Evolutionary conservation across 2,888 invertebrate genomes (phyloP), one percentile per base, ranked within the genome.

Genomic region (Tenthredo amoena): DNA sequence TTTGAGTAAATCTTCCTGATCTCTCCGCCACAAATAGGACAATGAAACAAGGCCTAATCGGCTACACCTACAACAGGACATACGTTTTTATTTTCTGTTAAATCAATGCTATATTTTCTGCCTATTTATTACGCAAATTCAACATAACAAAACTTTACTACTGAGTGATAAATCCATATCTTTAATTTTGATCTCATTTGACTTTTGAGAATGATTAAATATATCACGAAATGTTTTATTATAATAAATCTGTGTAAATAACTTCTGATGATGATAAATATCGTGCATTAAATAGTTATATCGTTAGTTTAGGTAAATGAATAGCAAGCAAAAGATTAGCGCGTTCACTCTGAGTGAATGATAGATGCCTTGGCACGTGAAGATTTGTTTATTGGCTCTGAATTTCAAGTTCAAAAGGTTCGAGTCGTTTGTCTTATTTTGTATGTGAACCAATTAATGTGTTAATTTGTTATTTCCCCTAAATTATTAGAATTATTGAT

Each of bases 1-100:
- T 93, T 98, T 96, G 86, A 99, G 94, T 87, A 99, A 95, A 94
- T 98, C 98, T 91, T 96, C 96, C 95, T 99, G 99, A 94, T 99
- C 97, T 92, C 98, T 95, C 93, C 98, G 96, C 99, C 99, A 99
- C 89, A 99, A 95, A 94, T 98, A 99, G 58, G 99, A 97, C 90
- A 99, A 94, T 84, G 98, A 96, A 89, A 97, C 96, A 91, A 99
- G 95, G 91, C 97, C 97, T 91, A 99, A 96, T 91, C 99, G 96
- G 90, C 95, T 95, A 94, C 99, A 99, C 86, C 98, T 99, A 94
- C 87, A 95, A 92, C 88, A 86, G 85, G 93, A 94, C 90, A 65
- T 90, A 87, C 87, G 84, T 87, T 87, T 84, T 26, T 37, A 31
- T 79, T 84, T 87, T 87, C 72, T 76, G 40, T 62, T 21, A 10